Percentiles rank a stretch among this genome's conserved stretches.
phyloP scores from a whole-genome alignment of 2,113 vertebrate species.

The Vulpes ferrilata region DNA sequence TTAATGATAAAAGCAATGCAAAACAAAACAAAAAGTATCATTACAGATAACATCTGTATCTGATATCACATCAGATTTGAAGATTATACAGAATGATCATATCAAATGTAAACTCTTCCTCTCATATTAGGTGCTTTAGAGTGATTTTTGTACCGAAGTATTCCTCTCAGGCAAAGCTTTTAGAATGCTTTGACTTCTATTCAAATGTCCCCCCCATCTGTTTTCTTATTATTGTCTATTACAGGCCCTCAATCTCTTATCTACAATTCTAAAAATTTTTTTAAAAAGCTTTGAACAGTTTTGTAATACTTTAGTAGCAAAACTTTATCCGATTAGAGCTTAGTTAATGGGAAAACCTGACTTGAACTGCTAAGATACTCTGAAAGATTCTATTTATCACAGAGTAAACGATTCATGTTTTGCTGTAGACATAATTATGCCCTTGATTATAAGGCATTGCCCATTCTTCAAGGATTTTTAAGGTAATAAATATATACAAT shows the following conservation, averaged over 20 bases:
- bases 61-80: neutral
- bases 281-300: neutral
- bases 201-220: neutral
- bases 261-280: conserved; percentile 10
- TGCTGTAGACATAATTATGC: conserved; percentile 36
- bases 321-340: neutral
- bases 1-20: neutral
- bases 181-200: neutral
- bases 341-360: conserved; percentile 26
- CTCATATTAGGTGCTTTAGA: neutral
- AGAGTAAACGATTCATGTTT: conserved; percentile 8
- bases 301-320: conserved; percentile 6
- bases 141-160: neutral
- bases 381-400: neutral
- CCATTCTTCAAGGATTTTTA: conserved; percentile 15
- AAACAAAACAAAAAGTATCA: conserved; percentile 12
- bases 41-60: neutral
- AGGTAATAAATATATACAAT: conserved; percentile 3
- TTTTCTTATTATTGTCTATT: conserved; percentile 11
- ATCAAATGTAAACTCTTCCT: neutral
- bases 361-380: neutral
- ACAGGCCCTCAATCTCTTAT: neutral
- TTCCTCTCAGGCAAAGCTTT: conserved; percentile 42
- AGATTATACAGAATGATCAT: neutral
- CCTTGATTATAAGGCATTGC: neutral